A percentile compares a stretch with the other conserved stretches of the same genome.
Conservation (phyloP, 2,888 invertebrate genomes). For the Metacarcinus magister region DNA sequence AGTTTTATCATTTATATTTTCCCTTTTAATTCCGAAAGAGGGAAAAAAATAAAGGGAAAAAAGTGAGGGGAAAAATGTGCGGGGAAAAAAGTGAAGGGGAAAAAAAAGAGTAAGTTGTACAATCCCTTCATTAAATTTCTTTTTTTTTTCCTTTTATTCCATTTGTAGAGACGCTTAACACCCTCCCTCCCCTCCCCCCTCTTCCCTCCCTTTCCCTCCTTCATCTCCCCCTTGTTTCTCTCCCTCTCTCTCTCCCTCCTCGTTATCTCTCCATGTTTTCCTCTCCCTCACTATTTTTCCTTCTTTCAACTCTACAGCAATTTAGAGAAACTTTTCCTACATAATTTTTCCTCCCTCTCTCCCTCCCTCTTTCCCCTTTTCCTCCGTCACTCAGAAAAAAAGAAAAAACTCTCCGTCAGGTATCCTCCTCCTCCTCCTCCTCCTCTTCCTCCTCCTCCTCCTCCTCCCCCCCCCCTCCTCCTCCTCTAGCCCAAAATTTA, state of each 20-base stretch:
- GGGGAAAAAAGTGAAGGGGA: too few relatives aligned
- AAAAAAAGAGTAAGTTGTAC: too few relatives aligned
- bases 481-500: too few relatives aligned
- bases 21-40: too few relatives aligned
- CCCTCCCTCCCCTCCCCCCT: background rate
- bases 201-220: conserved; percentile 26
- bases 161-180: background rate
- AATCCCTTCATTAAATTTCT: background rate
- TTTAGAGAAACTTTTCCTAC: background rate
- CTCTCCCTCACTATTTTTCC: background rate
- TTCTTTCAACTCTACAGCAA: background rate
- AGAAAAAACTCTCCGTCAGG: too few relatives aligned
- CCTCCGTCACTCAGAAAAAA: background rate
- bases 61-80: too few relatives aligned
- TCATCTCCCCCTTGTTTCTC: background rate
- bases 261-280: background rate
- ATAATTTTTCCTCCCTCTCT: background rate
- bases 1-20: too few relatives aligned
- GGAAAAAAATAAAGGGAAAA: too few relatives aligned
- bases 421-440: too few relatives aligned
- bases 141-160: background rate
- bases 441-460: too few relatives aligned
- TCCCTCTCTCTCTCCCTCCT: background rate
- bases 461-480: too few relatives aligned
- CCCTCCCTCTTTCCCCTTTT: background rate